Base-by-base conservation (phyloP, 2,888 invertebrate species). In the Sceliomorpha sp. region DNA sequence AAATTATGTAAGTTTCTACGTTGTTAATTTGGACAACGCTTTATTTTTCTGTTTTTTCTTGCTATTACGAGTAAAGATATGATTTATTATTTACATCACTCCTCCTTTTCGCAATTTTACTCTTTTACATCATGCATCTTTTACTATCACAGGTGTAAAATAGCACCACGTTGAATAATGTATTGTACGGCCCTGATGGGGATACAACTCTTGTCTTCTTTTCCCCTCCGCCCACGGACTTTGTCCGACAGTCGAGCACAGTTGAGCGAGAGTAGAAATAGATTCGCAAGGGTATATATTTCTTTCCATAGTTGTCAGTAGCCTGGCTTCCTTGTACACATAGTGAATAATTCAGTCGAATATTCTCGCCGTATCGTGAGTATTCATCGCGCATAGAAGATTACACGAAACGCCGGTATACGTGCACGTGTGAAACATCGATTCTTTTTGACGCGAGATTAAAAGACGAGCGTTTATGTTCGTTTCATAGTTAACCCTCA, bases 181-280 rank as follows among this genome's bases (percentile, higher is more conserved):
- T 44, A 51, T 44, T 34, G 42, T 55, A 63, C 62, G 53, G 56
- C 64, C 64, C 64, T 66, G 62, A 39, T 55, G 48, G 51, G 47
- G 53, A 63, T 47, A 63, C 62, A 63, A 53, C 55, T 32, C 53
- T 53, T 45, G 58, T n/a, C n/a, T n/a, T 56, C 44, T 50, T 37
- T 48, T 51, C 64, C 56, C 58, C 58, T 50, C 58, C 51, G 56
- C 56, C 58, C 20, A 31, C 64, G 50, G 39, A 51, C 58, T 66
- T 50, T 58, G 51, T 44, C 29, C 58, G 31, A 45, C 48, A 31
- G 42, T 27, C 17, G 20, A 15, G 44, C 36, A 26, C 7, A 27
- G 26, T 44, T 12, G 20, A 44, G 36, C 27, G 36, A 31, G 50
- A 20, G 44, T 36, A 31, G 60, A 14, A 42, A 27, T 44, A 50